Conservation (phyloP, 2,797 vertebrate genomes). For the Calcarius lapponicus region DNA sequence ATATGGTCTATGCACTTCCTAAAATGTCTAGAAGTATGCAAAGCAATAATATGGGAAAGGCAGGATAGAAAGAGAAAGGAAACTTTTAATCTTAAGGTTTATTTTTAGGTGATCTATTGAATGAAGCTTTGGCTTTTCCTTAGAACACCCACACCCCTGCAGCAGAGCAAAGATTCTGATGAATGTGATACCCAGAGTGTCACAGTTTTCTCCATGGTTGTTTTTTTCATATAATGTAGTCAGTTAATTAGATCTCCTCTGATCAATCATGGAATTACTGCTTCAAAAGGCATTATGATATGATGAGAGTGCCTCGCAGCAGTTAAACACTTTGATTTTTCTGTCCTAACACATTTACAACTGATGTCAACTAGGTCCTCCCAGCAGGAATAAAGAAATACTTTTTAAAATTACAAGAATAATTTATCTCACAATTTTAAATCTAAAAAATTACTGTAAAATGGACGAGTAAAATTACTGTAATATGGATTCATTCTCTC, state of each 20-base stretch:
- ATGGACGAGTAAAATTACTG: background rate
- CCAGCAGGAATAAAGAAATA: conserved; percentile 20
- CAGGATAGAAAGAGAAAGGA: conserved; percentile 38
- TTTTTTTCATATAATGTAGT: conserved; percentile 13
- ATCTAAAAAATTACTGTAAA: background rate
- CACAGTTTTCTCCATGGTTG: background rate
- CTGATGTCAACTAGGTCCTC: background rate
- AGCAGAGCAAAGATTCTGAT: conserved; percentile 36
- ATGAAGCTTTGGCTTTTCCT: conserved; percentile 43
- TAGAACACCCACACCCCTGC: background rate
- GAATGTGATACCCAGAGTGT: background rate
- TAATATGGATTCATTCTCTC: background rate
- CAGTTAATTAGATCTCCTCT: conserved; percentile 56
- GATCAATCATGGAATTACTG: conserved; percentile 28
- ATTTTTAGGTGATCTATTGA: conserved; percentile 35
- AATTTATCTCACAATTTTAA: background rate
- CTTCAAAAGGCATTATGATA: conserved; percentile 43
- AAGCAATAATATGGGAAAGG: background rate
- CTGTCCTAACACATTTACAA: conserved; percentile 38
- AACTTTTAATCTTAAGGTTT: conserved; percentile 8
- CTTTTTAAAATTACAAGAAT: background rate
- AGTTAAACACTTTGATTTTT: conserved; percentile 45
- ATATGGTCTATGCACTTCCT: conserved; percentile 29
- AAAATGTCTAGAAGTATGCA: conserved; percentile 37
- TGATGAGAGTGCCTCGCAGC: background rate